Base-by-base conservation (phyloP, 2,888 invertebrate genomes). In the Steinernema hermaphroditum region DNA sequence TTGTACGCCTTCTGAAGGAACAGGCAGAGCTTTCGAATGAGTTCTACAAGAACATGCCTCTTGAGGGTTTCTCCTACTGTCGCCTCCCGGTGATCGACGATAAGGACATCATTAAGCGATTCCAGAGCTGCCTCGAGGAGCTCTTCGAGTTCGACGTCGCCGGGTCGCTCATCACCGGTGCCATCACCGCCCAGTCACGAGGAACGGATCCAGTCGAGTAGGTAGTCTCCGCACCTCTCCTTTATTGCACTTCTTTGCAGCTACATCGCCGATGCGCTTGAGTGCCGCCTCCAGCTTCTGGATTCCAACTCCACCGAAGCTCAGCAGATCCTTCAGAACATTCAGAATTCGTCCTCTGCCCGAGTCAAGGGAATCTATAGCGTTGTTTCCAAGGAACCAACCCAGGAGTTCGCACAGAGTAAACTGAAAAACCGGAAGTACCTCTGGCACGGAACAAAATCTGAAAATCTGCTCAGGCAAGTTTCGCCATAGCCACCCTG, bases 251-350 rank as follows among this genome's bases (percentile, higher is more conserved):
- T 22, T 14, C 29, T 43, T 83, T 86, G 34, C 87, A 77, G 80
- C 29, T 88, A 88, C 80, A 83, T 88, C 49, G 86, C 87, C 77
- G 80, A 82, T 69, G 81, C 87, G 41, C 76, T 88, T 19, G 86
- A 86, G 49, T 87, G 87, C 76, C 80, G 82, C 68, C 80, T 88
- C 24, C 78, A 85, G 72, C 79, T 85, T 43, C 77, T 89, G 81
- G 82, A 85, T 50, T 86, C 87, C 72, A 85, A 87, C 19, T 86
- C 86, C 22, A 80, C 82, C 24, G 88, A 89, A 77, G 85, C 88
- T 37, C 89, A 90, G 79, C 85, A 88, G 76, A 88, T 90, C 74
- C 87, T 90, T 43, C 88, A 89, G 75, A 89, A 89, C 80, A 87
- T 90, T 75, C 85, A 87, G 73, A 88, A 88, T 57, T 71, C 71